Evolutionary conservation across 2,797 vertebrate genomes (phyloP).

Genomic region (Manis pentadactyla): DNA sequence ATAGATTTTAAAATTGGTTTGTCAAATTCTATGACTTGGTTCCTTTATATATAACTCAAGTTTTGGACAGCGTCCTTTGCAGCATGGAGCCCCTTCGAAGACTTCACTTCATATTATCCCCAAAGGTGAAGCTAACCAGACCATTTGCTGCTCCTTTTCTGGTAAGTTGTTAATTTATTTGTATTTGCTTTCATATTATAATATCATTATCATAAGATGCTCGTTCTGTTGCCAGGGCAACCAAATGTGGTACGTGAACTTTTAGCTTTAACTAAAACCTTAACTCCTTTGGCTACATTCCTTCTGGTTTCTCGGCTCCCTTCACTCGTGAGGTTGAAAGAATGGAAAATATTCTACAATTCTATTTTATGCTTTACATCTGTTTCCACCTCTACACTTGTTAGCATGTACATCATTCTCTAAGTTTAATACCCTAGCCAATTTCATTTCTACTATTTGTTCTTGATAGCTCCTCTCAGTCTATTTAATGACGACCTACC

Average conservation of each 20-base stretch:
- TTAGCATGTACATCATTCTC: neutral
- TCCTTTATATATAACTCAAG: neutral
- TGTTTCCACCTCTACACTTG: neutral
- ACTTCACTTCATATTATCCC: neutral
- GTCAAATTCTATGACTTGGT: neutral
- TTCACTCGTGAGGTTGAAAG: slow-evolving; percentile 17
- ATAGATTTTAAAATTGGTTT: slow-evolving; percentile 37
- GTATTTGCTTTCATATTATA: slow-evolving; percentile 50
- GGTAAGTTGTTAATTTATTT: slow-evolving; percentile 53
- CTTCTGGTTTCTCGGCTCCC: neutral
- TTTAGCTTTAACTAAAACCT: slow-evolving; percentile 52
- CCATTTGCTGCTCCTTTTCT: neutral
- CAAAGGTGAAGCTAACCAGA: neutral
- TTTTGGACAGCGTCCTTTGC: neutral
- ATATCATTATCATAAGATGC: slow-evolving; percentile 6
- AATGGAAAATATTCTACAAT: neutral
- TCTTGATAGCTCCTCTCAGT: neutral
- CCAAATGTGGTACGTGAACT: slow-evolving; percentile 50
- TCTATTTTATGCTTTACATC: slow-evolving; percentile 23
- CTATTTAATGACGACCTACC: neutral
- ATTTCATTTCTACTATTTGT: neutral
- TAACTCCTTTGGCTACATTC: slow-evolving; percentile 5
- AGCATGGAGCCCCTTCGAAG: neutral
- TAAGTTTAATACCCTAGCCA: neutral
- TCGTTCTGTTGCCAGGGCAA: slow-evolving; percentile 40